Evolutionary conservation across 2,888 invertebrate genomes (phyloP).

Genomic region (Operophtera brumata): DNA sequence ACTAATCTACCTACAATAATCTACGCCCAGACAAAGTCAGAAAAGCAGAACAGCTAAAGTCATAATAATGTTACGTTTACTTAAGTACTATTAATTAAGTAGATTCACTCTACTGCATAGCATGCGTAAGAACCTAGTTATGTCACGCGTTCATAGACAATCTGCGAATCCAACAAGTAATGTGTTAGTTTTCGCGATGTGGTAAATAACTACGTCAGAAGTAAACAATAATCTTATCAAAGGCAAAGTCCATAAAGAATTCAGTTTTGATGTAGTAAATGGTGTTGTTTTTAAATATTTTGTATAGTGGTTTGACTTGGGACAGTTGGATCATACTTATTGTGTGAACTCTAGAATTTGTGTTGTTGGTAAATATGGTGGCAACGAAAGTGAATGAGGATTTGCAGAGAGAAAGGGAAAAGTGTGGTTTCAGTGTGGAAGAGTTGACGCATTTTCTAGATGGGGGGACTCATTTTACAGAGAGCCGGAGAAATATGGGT

Average conservation of each 20-base stretch:
- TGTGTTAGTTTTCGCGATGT: slow-evolving; percentile 34
- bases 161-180: background rate
- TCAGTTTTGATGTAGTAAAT: too few relatives aligned
- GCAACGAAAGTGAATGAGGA: slow-evolving; percentile 81
- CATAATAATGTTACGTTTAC: too few relatives aligned
- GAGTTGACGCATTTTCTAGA: slow-evolving; percentile 90
- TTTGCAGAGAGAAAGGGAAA: slow-evolving; percentile 84
- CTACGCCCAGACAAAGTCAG: too few relatives aligned
- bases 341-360: background rate
- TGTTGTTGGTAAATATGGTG: slow-evolving; percentile 28
- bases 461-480: slow-evolving; percentile 85
- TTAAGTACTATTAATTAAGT: too few relatives aligned
- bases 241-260: background rate
- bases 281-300: background rate
- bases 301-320: background rate
- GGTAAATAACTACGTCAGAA: background rate
- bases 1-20: too few relatives aligned
- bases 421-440: slow-evolving; percentile 84
- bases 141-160: background rate
- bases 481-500: slow-evolving; percentile 77
- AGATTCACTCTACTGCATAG: too few relatives aligned
- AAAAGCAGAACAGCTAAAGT: too few relatives aligned
- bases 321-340: background rate
- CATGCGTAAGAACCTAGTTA: too few relatives aligned
- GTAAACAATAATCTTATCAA: background rate